These are phyloP conservation scores for Andrena chrysosceles DNA, from an alignment of 2,888 invertebrate genomes.

Conservation along the genomic window DNA sequence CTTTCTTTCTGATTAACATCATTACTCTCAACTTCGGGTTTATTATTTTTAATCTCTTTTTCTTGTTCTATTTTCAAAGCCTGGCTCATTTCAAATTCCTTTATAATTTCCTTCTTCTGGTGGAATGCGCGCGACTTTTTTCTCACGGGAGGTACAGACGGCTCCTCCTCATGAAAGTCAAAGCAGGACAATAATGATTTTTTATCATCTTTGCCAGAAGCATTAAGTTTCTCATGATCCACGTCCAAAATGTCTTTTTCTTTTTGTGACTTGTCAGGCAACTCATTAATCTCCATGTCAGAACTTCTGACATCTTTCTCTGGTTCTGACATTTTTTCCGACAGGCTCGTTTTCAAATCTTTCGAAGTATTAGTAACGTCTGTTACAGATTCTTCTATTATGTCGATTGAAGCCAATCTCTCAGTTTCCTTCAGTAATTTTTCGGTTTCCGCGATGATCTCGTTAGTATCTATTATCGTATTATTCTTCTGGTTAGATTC, in stretches of 20 bases:
- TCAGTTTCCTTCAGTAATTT: constrained; percentile 81
- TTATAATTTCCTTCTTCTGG: constrained; percentile 82
- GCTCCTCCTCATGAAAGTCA: constrained; percentile 92
- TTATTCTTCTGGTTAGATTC: constrained; percentile 47
- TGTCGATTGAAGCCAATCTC: constrained; percentile 70
- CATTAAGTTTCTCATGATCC: constrained; percentile 55
- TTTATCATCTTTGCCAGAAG: constrained; percentile 80
- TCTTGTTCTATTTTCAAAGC: constrained; percentile 79
- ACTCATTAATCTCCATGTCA: constrained; percentile 39
- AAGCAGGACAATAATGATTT: constrained; percentile 89
- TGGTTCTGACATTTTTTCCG: constrained; percentile 44
- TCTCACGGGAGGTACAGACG: constrained; percentile 86
- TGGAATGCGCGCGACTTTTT: constrained; percentile 89
- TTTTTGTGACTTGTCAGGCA: constrained; percentile 51
- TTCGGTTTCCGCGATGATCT: constrained; percentile 77
- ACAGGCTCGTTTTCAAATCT: constrained; percentile 37
- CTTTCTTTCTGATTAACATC: constrained; percentile 24
- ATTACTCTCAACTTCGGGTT: constrained; percentile 22
- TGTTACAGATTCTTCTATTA: constrained; percentile 55
- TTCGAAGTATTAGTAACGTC: constrained; percentile 46
- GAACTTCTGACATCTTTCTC: constrained; percentile 45
- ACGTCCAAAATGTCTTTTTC: constrained; percentile 52
- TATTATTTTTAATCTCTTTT: constrained; percentile 69
- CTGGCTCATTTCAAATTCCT: constrained; percentile 83
- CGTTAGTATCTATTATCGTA: constrained; percentile 69